Percentiles rank a stretch among this genome's conserved stretches.
phyloP scores from a whole-genome alignment of 1,140 invertebrate genomes.

The Calliphora vicina region DNA sequence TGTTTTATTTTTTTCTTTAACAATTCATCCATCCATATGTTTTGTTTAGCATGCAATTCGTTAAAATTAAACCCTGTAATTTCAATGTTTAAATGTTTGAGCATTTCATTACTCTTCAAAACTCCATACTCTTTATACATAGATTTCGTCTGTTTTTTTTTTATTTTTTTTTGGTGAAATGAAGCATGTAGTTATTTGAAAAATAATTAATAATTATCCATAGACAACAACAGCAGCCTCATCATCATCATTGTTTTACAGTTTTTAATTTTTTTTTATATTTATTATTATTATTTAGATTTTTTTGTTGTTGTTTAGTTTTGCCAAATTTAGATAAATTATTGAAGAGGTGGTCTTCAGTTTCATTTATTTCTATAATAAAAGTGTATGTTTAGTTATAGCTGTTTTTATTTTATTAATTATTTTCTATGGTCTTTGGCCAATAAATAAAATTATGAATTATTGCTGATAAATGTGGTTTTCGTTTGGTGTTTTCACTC shows the following conservation, averaged over 20 bases:
- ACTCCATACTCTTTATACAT: no score
- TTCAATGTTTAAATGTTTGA: not conserved
- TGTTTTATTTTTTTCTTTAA: no score
- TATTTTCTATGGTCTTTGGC: not conserved
- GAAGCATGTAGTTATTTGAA: not conserved
- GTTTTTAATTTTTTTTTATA: no score
- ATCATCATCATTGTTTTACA: no score
- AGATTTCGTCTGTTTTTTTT: no score
- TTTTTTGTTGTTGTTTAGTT: not conserved
- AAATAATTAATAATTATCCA: constrained; percentile 1
- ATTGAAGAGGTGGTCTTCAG: not conserved
- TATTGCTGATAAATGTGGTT: constrained; percentile 7
- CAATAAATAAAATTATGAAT: not conserved
- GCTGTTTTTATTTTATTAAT: not conserved
- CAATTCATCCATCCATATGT: not conserved
- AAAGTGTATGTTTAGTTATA: not conserved
- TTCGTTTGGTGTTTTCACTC: not conserved
- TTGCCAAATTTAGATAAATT: not conserved
- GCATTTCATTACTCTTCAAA: not conserved
- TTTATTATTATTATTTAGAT: not conserved
- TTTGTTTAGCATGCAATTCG: not conserved
- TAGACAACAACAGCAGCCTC: no score
- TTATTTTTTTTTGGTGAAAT: no score
- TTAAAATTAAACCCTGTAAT: not conserved
- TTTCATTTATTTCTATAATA: not conserved